A percentile compares a stretch with the other conserved stretches of the same genome.
These are phyloP conservation scores for Lucilia sericata DNA, from an alignment of 1,140 invertebrate species.

Conservation along the genomic window DNA sequence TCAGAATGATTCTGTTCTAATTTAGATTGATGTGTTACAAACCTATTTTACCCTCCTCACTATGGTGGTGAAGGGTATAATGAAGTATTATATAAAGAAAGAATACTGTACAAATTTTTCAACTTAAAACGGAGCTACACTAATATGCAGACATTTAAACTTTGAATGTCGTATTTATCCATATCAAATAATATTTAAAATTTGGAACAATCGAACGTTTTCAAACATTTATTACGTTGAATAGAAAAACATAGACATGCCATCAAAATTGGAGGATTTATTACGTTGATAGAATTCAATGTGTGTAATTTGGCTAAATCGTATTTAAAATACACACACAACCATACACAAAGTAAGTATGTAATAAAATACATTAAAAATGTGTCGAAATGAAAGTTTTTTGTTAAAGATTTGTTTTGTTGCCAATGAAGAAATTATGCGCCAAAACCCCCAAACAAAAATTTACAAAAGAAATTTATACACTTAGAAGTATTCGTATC, in stretches of 20 bases:
- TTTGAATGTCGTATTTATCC: not conserved
- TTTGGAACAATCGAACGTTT: constrained; percentile 9
- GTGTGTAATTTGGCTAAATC: not conserved
- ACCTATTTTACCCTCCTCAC: no score
- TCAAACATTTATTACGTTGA: not conserved
- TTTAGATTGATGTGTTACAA: no score
- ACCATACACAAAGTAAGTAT: not conserved
- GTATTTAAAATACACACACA: not conserved
- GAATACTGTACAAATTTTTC: no score
- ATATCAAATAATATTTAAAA: not conserved
- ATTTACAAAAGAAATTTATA: no score
- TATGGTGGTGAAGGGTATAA: no score
- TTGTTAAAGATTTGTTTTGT: not conserved
- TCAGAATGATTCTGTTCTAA: no score
- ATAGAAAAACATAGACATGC: not conserved
- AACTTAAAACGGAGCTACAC: no score
- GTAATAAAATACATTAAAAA: not conserved
- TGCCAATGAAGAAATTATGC: not conserved
- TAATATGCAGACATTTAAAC: not conserved
- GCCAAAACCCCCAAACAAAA: not conserved
- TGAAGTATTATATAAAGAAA: no score
- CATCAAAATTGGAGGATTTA: constrained; percentile 12
- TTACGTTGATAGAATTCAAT: constrained; percentile 8
- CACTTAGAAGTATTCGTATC: no score
- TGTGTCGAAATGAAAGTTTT: not conserved